Base-by-base conservation (phyloP, 2,113 vertebrate genomes). In the Steatornis caripensis region DNA sequence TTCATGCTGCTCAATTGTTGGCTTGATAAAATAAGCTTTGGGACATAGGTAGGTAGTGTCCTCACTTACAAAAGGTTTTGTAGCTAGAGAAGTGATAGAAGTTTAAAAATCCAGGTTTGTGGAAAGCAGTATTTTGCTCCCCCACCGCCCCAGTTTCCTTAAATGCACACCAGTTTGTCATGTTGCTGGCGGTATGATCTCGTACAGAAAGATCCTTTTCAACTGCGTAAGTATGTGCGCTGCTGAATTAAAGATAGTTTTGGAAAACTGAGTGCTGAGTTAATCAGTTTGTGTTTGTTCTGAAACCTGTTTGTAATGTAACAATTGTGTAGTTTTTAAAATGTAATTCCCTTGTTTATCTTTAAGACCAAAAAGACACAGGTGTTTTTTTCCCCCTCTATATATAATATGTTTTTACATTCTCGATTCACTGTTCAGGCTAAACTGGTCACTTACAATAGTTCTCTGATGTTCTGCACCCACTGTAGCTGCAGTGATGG, bases 1-100 rank as follows among this genome's bases (percentile, higher is more conserved):
- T 96, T 98, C 92, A 10, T 85, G 84, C 94, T 55, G 85, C 88
- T 90, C 87, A 87, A 58, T 95, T 68, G 87, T 61, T 96, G 87
- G 12, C 74, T 53, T 90, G 86, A 71, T 84, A 51, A 87, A 91
- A 84, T 72, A 51, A 79, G 58, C 37, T 83, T 54, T 14, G 41
- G 23, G 71, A 30, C 10, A 36, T 23, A 78, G 55, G 51, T 49
- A 53, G 55, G 41, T 74, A 81, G 64, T 16, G 72, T 80, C 58
- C 74, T 90, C 49, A n/a, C 72, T 79, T 90, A 74, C 43, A 22
- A 29, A 66, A 55, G 48, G 19, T 43, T 86, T 64, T 84, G 45
- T 92, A 87, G 46, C 72, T 90, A 22, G 66, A 58, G 41, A 82
- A 72, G 54, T 9, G 37, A 9, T 27, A 51, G 84, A 87, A 92